phyloP scores from a whole-genome alignment of 2,888 invertebrate genomes.

The Teleiodes luculella region DNA sequence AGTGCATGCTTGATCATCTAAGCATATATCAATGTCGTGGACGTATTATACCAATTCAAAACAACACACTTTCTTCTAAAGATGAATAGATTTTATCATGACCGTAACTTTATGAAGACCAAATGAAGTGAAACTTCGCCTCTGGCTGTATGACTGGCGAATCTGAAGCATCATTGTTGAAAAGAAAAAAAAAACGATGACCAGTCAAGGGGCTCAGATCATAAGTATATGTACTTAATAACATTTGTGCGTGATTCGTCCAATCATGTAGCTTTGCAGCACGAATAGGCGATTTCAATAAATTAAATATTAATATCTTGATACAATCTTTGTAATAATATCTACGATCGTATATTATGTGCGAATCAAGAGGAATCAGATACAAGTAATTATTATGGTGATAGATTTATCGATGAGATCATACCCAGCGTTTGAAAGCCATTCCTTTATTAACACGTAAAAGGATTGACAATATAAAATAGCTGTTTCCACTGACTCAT shows the following conservation, averaged over 20 bases:
- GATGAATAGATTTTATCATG: not conserved
- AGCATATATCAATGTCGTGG: too few species aligned
- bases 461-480: conserved; percentile 13
- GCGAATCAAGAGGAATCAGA: not conserved
- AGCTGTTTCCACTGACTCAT: conserved; percentile 13
- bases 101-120: not conserved
- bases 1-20: too few species aligned
- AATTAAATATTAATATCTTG: too few species aligned
- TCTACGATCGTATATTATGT: not conserved
- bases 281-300: too few species aligned
- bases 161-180: not conserved
- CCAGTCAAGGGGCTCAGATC: not conserved
- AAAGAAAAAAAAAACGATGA: not conserved
- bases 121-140: not conserved
- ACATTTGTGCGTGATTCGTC: not conserved
- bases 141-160: not conserved
- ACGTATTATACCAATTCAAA: not conserved
- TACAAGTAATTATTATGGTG: not conserved
- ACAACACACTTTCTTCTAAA: not conserved
- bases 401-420: conserved; percentile 12
- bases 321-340: not conserved
- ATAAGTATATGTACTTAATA: not conserved
- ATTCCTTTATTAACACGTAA: conserved; percentile 3
- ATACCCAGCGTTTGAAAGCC: not conserved
- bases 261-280: too few species aligned